phyloP scores from a whole-genome alignment of 2,113 vertebrate species.

The Micromys minutus region DNA sequence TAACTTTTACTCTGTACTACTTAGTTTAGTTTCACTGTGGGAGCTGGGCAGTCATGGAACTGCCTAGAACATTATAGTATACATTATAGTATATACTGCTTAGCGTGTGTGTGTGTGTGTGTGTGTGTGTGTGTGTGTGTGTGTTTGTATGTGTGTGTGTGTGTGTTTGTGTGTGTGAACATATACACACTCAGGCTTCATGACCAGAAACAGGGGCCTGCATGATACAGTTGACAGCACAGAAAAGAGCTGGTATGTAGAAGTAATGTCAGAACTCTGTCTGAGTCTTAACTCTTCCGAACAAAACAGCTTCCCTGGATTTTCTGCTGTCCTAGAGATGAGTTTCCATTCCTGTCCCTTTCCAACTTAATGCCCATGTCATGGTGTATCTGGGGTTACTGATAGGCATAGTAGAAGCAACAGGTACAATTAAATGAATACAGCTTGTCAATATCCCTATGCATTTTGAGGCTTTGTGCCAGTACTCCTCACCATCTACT shows the following conservation, averaged over 20 bases:
- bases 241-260: not conserved
- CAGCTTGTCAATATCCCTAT: constrained; percentile 44
- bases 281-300: not conserved
- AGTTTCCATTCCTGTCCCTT: not conserved
- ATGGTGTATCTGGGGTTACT: not conserved
- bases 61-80: not conserved
- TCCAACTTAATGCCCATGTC: not conserved
- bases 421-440: rapidly evolving
- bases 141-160: not conserved
- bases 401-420: not conserved
- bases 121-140: not conserved
- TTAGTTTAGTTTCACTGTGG: not conserved
- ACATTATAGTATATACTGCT: not conserved
- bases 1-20: rapidly evolving
- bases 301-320: rapidly evolving
- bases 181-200: not conserved
- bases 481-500: not conserved
- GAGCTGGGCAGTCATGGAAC: not conserved
- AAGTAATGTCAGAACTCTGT: not conserved
- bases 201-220: not conserved
- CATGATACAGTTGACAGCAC: not conserved
- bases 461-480: constrained; percentile 19
- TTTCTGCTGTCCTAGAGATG: rapidly evolving
- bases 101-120: constrained; percentile 20
- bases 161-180: not conserved